Base-by-base conservation (phyloP, 1,140 invertebrate genomes). In the Augochlora pura region DNA sequence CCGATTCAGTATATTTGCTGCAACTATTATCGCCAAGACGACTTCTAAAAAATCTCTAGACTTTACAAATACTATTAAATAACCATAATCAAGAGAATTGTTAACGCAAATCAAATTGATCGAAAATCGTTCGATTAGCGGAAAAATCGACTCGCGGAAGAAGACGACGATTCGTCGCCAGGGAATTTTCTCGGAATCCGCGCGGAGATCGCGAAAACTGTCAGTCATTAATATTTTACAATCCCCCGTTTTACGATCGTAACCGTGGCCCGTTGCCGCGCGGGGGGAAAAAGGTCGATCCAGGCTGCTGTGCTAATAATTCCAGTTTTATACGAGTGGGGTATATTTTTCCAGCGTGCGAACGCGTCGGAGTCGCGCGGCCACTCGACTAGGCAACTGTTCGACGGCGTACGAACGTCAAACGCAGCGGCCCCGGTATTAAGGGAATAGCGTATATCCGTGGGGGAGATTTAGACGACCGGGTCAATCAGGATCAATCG, bases 381-480 rank as follows among this genome's bases (percentile, higher is more conserved):
- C 4, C 32, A 2, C 32, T 32, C 32, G 32, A 32, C 32, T 32
- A 1, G 32, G 27, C 32, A 49, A 54, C 32, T 57, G 54, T 57
- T 8, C 21, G 54, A n/a, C 54, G 18, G 21, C 21, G 7, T 21
- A 12, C 62, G n/a, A 68, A 57, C 66, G 25, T 60, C 18, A 80
- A 71, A 77, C 39, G 54, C 54, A 57, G 85, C 52, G 71, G n/a
- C n/a, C n/a, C 62, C 63, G 63, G 32, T 83, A 89, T 89, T 88
- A 89, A 90, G 87, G 76, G 88, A 90, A 92, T 91, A 84, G 89
- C 86, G 88, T 88, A 88, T 90, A 91, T 91, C 90, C 91, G 90
- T 87, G 89, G 79, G 91, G 87, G 90, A 89, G 88, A 91, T 90
- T 90, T 90, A 87, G 80, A 80, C 66, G 83, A 57, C 66, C 71